Conservation (phyloP, 92 coral and sea anemone genomes). For the Epizoanthus illoricatus region DNA sequence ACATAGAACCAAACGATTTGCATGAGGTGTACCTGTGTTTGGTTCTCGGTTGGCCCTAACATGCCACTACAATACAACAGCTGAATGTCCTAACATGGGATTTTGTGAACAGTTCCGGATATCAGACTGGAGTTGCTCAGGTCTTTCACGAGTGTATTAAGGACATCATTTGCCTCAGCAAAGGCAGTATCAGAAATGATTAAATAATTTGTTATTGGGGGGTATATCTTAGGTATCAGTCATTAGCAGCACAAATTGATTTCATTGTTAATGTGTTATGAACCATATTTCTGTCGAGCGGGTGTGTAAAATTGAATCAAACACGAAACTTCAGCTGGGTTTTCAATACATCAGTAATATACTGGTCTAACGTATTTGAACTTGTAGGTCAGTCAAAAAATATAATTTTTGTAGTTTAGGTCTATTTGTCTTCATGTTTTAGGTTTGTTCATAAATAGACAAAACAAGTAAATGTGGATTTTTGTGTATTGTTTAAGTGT, state of each 20-base stretch:
- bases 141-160: neutral
- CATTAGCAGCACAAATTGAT: neutral
- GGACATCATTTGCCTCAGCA: slow-evolving; percentile 6
- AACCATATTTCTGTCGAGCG: slow-evolving; percentile 5
- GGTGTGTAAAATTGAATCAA: slow-evolving; percentile 12
- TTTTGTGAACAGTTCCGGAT: too few relatives aligned
- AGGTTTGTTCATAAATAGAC: too few relatives aligned
- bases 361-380: neutral
- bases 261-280: slow-evolving; percentile 16
- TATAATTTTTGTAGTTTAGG: neutral
- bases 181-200: neutral
- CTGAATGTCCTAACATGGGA: too few relatives aligned
- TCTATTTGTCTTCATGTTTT: too few relatives aligned
- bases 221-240: neutral
- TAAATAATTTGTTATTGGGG: neutral
- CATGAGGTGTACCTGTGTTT: too few relatives aligned
- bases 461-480: too few relatives aligned
- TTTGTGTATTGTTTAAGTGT: too few relatives aligned
- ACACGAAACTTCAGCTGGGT: slow-evolving; percentile 5
- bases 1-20: too few relatives aligned
- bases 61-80: too few relatives aligned
- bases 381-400: slow-evolving; percentile 7
- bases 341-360: slow-evolving; percentile 17
- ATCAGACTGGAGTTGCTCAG: too few relatives aligned
- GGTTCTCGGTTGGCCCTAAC: too few relatives aligned